Evolutionary conservation across 1,140 invertebrate species (phyloP).

Genomic region (Drosophila pruinosa): DNA sequence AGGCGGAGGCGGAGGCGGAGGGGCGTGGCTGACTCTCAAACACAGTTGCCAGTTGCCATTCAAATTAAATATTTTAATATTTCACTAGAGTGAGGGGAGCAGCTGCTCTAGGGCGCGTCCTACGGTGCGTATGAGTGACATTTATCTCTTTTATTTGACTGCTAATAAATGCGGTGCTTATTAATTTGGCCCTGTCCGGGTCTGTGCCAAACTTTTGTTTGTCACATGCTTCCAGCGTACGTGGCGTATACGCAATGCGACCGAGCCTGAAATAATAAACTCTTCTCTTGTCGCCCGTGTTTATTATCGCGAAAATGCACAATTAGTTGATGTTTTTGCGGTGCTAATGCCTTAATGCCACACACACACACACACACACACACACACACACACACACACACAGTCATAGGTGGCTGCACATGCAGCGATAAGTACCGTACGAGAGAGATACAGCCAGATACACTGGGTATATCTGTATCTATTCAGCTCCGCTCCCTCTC

Average conservation of each 20-base stretch:
- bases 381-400: conserved; percentile 10
- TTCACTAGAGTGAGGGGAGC: conserved; percentile 19
- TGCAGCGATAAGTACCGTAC: conserved; percentile 59
- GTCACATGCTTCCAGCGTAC: conserved; percentile 51
- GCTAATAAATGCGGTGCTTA: conserved; percentile 78
- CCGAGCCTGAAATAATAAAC: conserved; percentile 75
- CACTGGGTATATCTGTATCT: conserved; percentile 8
- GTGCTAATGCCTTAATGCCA: conserved; percentile 77
- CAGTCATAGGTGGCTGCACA: conserved; percentile 28
- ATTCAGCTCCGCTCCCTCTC: neutral
- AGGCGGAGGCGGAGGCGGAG: no score
- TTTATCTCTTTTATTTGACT: conserved; percentile 79
- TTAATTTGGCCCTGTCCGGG: conserved; percentile 60
- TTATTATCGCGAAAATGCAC: conserved; percentile 80
- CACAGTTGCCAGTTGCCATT: conserved; percentile 35
- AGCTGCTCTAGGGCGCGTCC: conserved; percentile 45
- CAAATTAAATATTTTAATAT: conserved; percentile 72
- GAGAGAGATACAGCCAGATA: conserved; percentile 39
- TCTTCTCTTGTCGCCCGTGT: conserved; percentile 65
- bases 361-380: conserved; percentile 6
- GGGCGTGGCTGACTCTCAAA: conserved; percentile 35
- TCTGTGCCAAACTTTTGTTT: conserved; percentile 62
- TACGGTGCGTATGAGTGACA: conserved; percentile 73
- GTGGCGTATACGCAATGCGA: conserved; percentile 44
- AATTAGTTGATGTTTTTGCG: conserved; percentile 80